phyloP scores from a whole-genome alignment of 2,888 invertebrate species.

The Dolichopus griseipennis region DNA sequence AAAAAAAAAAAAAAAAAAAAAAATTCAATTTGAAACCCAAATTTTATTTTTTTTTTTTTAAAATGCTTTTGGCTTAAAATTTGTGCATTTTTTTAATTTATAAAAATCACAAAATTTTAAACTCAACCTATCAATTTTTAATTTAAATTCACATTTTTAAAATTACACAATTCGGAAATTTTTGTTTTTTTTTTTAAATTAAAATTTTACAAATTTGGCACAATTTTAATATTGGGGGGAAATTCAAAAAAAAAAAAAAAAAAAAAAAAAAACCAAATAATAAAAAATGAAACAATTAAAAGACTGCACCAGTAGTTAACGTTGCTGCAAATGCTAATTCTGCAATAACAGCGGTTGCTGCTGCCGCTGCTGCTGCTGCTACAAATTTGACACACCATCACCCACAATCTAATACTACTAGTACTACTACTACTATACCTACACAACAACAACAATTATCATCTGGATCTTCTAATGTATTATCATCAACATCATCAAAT shows the following conservation, averaged over 20 bases:
- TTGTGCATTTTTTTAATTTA: constrained; percentile 8
- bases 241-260: constrained; percentile 12
- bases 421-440: constrained; percentile 35
- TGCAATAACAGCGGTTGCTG: constrained; percentile 25
- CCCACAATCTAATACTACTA: constrained; percentile 27
- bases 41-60: too few relatives aligned
- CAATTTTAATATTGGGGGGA: not conserved
- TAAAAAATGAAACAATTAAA: constrained; percentile 7
- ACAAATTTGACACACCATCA: constrained; percentile 38
- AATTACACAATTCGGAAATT: constrained; percentile 16
- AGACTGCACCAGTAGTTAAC: constrained; percentile 39
- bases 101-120: constrained; percentile 13
- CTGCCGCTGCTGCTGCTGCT: constrained; percentile 31
- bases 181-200: constrained; percentile 5
- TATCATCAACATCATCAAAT: constrained; percentile 44
- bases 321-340: constrained; percentile 18
- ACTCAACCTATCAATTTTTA: too few relatives aligned
- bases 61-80: constrained; percentile 12
- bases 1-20: constrained; percentile 13
- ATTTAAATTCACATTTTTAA: constrained; percentile 1
- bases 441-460: constrained; percentile 27
- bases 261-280: constrained; percentile 20
- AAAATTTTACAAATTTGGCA: constrained; percentile 16
- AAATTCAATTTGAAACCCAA: constrained; percentile 5
- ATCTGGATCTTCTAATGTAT: constrained; percentile 42